Percentiles rank a stretch among this genome's conserved stretches.
Evolutionary conservation across 2,797 vertebrate genomes (phyloP).

Genomic region (Rachycentron canadum): DNA sequence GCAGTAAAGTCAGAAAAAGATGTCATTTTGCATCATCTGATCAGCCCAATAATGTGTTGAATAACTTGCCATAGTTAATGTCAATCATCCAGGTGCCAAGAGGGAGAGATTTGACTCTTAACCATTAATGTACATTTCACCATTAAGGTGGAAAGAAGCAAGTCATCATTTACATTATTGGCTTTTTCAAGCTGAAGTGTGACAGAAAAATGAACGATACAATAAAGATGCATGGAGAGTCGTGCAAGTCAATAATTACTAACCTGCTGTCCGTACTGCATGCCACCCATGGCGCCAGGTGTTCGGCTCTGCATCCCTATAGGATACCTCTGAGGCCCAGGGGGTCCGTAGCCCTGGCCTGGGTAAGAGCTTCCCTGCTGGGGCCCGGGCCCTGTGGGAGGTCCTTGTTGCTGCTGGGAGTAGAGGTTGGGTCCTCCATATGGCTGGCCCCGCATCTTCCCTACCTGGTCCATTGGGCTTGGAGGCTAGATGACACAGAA

Average conservation of each 20-base stretch:
- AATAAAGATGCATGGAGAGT: neutral
- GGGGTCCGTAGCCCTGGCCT: conserved; percentile 77
- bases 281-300: conserved; percentile 89
- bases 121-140: neutral
- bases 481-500: conserved; percentile 85
- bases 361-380: conserved; percentile 79
- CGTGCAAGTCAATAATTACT: conserved; percentile 39
- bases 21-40: neutral
- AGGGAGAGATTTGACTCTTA: no score
- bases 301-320: conserved; percentile 93
- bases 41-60: neutral
- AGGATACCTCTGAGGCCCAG: conserved; percentile 85
- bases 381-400: conserved; percentile 70
- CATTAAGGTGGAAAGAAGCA: neutral
- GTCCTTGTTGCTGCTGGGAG: conserved; percentile 85
- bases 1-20: no score
- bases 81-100: neutral
- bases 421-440: conserved; percentile 92
- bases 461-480: conserved; percentile 98
- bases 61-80: neutral
- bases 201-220: neutral
- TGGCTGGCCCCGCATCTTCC: conserved; percentile 95
- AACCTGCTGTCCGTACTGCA: conserved; percentile 98
- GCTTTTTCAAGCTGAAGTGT: neutral
- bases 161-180: neutral